Evolutionary conservation across 2,113 vertebrate species (phyloP), one percentile per base, ranked within the genome.

Genomic region (Microtus richardsoni): DNA sequence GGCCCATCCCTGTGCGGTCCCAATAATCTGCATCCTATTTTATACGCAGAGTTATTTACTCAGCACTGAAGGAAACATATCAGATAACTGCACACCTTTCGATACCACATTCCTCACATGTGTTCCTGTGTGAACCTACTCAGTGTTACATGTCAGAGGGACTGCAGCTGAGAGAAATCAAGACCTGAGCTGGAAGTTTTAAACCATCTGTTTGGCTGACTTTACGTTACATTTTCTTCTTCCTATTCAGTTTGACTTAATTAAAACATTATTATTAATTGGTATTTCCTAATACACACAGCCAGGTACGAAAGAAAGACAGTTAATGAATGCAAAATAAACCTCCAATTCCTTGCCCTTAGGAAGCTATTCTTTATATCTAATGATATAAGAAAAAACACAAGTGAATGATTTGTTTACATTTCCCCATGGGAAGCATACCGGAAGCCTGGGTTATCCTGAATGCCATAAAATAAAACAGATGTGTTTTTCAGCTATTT

Each of bases 401-500:
- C 4, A 73, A 60, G 9, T 64, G 24, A 74, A 47, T 6, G 58
- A 47, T 28, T 44, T 89, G 80, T 89, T 89, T 28, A 79, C 64
- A 79, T 60, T 13, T 28, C 64, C 52, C 90, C 77, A 60, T 68
- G 36, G 16, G 44, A 95, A 41, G 89, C 41, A 78, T 70, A 91
- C 52, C 39, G 94, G 73, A 95, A 92, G 22, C 33, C 19, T 93
- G 82, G 79, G 60, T 93, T 96, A 93, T 30, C 75, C 54, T 94
- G 11, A 0, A 91, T 39, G 36, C 7, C 41, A 44, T 80, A 95
- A 92, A 94, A 96, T 77, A 97, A 49, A 93, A 82, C 30, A 87
- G 24, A 92, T n/a, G 11, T 52, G 54, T 30, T 85, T 88, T 74
- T 93, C 85, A 13, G 93, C 80, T 95, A 83, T 60, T 95, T 73